These are phyloP conservation scores for Harpagus bidentatus DNA, from an alignment of 2,113 vertebrate species.

Conservation along the genomic window DNA sequence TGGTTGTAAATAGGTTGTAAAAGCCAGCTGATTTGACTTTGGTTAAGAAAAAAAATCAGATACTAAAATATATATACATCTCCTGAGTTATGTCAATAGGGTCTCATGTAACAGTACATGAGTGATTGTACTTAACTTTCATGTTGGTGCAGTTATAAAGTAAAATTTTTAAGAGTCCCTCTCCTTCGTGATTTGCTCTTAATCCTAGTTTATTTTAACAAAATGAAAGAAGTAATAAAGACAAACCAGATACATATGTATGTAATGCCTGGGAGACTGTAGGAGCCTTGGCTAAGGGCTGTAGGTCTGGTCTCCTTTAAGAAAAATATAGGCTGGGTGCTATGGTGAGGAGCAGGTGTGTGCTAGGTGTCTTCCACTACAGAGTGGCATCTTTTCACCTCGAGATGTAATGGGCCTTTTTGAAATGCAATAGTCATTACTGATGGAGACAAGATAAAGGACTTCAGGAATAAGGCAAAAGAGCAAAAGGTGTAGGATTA, in stretches of 20 bases:
- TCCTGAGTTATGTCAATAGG: neutral
- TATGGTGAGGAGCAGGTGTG: neutral
- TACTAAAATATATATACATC: neutral
- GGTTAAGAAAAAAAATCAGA: neutral
- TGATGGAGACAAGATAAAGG: neutral
- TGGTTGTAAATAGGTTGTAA: neutral
- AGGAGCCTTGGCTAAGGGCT: neutral
- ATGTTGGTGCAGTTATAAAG: neutral
- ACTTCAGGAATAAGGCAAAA: neutral
- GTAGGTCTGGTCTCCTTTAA: neutral
- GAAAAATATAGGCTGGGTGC: neutral
- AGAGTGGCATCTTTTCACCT: no score
- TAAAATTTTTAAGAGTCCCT: neutral
- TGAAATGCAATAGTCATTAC: neutral
- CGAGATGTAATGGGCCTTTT: no score
- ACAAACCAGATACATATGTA: neutral
- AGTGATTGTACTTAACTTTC: neutral
- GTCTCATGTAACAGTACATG: neutral
- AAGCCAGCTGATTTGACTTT: neutral
- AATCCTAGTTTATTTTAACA: neutral
- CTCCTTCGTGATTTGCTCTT: neutral
- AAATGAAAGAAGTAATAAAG: neutral
- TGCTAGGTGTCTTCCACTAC: neutral
- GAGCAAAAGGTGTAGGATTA: neutral
- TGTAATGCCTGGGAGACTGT: neutral